Evolutionary conservation across 2,113 vertebrate species (phyloP).

Genomic region (Perca flavescens): DNA sequence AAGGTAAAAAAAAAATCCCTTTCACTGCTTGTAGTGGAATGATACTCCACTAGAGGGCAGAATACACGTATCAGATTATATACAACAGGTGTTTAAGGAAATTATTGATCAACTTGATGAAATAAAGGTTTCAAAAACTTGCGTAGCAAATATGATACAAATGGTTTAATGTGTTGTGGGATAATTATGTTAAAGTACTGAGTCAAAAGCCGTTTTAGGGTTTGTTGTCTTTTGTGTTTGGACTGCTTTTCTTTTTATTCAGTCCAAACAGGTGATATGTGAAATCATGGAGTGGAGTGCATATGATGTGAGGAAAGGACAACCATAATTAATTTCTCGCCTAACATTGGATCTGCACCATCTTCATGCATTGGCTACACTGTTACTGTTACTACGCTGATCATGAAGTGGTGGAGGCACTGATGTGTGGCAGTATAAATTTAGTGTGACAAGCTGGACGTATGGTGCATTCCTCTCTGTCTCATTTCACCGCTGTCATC

Average conservation of each 20-base stretch:
- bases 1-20: too few relatives aligned
- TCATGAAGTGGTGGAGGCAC: conserved; percentile 47
- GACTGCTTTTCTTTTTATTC: neutral
- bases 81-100: too few relatives aligned
- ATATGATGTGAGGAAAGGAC: conserved; percentile 2
- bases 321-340: conserved; percentile 19
- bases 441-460: conserved; percentile 60
- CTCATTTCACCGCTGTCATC: conserved; percentile 75
- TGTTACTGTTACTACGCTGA: conserved; percentile 3
- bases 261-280: conserved; percentile 27
- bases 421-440: conserved; percentile 65
- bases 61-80: too few relatives aligned
- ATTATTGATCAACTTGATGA: too few relatives aligned
- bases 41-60: too few relatives aligned
- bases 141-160: too few relatives aligned
- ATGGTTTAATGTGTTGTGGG: neutral
- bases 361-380: neutral
- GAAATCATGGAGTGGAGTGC: conserved; percentile 6
- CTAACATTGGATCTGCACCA: conserved; percentile 7
- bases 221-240: neutral
- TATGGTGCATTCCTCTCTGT: conserved; percentile 69
- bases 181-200: neutral
- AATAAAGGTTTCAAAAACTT: too few relatives aligned
- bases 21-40: too few relatives aligned
- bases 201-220: neutral